Evolutionary conservation across 2,797 vertebrate genomes (phyloP), one percentile per base, ranked within the genome.

Genomic region (Acanthopagrus latus): DNA sequence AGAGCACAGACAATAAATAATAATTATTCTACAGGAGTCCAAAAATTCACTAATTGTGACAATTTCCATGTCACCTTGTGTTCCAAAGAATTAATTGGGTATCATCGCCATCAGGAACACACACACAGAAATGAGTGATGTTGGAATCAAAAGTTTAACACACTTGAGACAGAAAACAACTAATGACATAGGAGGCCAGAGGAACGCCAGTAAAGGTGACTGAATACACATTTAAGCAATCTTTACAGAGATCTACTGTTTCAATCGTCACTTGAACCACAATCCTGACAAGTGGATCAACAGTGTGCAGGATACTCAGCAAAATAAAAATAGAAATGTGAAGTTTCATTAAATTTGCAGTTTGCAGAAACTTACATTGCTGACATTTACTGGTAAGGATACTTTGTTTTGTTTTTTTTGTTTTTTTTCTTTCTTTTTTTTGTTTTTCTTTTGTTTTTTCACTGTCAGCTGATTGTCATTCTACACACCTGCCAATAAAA

Each of bases 1-100:
- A 62, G 38, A 70, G 67, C 60, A 10, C 2, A 25, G 58, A 73
- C 73, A 50, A 23, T 65, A 44, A 62, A 84, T 41, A n/a, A 48
- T 10, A 52, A 73, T 66, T 52, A 65, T 59, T 82, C 23, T 7
- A 20, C 68, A 48, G 52, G 44, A 4, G 18, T 50, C 41, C 63
- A 57, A 33, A 13, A 7, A 21, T 54, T 44, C 41, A 66, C 46
- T 51, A 72, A 72, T 33, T 18, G 20, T 65, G 12, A 63, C 60
- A 59, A 50, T 17, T 78, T 75, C 17, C 13, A 8, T 12, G 47
- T 50, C 41, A 38, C 23, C 60, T 54, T 43, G 14, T 29, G 63
- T 41, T 23, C 51, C 23, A 13, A 44, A 41, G 1, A 64, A 56
- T 46, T 13, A 50, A 55, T 21, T 0, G 38, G 14, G 16, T 10